Evolutionary conservation across 1,140 invertebrate genomes (phyloP).

Genomic region (Caenorhabditis tropicalis): DNA sequence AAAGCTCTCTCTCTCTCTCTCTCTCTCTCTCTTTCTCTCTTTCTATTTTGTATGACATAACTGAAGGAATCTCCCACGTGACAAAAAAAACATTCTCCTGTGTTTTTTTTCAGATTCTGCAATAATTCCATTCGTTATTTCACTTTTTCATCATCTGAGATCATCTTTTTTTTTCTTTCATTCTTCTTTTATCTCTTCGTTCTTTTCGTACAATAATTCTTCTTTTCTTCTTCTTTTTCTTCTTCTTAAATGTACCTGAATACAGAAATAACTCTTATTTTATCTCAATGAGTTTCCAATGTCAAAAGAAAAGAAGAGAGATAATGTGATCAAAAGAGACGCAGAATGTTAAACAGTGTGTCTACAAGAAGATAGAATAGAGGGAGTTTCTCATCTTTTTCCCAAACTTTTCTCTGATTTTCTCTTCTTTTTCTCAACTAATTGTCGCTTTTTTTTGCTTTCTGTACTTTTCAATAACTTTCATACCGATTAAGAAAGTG

Average conservation of each 20-base stretch:
- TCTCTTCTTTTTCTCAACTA: neutral
- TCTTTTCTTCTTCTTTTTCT: neutral
- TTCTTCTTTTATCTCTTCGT: constrained; percentile 1
- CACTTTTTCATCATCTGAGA: constrained; percentile 11
- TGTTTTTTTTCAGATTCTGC: neutral
- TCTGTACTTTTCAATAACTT: neutral
- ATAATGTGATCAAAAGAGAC: neutral
- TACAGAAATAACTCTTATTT: neutral
- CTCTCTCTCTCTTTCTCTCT: too few relatives aligned
- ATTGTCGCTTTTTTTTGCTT: neutral
- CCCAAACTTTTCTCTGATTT: constrained; percentile 4
- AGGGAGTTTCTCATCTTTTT: neutral
- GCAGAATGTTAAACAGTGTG: constrained; percentile 4
- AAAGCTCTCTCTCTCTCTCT: too few relatives aligned
- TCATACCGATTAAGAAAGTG: neutral
- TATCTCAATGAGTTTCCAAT: neutral
- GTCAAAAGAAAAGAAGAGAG: neutral
- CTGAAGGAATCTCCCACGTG: too few relatives aligned
- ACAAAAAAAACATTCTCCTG: neutral
- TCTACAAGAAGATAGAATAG: neutral
- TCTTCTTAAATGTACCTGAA: neutral
- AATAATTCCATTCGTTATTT: neutral
- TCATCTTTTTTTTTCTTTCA: neutral
- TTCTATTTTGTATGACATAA: too few relatives aligned
- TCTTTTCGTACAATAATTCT: neutral